A percentile compares a stretch with the other conserved stretches of the same genome.
phyloP scores from a whole-genome alignment of 2,113 vertebrate species.

The Lophochroa leadbeateri region DNA sequence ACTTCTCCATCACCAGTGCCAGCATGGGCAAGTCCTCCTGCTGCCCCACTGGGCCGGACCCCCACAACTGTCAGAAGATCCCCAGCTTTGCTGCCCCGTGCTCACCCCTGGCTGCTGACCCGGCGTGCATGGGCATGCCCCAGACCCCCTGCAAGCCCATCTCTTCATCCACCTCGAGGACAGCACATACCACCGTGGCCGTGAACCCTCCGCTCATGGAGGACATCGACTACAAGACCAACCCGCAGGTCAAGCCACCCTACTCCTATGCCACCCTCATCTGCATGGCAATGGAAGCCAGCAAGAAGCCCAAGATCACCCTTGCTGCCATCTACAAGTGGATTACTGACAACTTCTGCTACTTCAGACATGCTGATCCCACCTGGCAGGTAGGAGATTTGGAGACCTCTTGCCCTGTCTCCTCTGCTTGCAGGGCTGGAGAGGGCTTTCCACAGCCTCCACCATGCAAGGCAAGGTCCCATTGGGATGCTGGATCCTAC shows the following conservation, averaged over 20 bases:
- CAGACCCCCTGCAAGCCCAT: conserved; percentile 90
- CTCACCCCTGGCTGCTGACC: conserved; percentile 89
- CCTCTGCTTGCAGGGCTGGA: background rate
- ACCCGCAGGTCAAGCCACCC: conserved; percentile 87
- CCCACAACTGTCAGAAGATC: conserved; percentile 72
- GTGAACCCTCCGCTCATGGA: conserved; percentile 81
- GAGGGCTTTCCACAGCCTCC: background rate
- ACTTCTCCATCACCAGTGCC: conserved; percentile 87
- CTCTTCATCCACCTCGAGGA: conserved; percentile 81
- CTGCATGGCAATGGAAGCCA: conserved; percentile 96
- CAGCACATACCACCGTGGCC: conserved; percentile 66
- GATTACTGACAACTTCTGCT: conserved; percentile 98
- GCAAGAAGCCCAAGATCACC: conserved; percentile 89
- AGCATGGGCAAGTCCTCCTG: conserved; percentile 70
- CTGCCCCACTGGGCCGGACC: conserved; percentile 69
- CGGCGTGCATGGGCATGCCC: conserved; percentile 85
- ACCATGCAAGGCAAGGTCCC: too few relatives aligned
- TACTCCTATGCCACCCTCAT: conserved; percentile 95
- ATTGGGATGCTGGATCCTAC: background rate
- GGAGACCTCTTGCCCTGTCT: background rate
- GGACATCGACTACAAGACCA: conserved; percentile 90
- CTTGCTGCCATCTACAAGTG: conserved; percentile 95
- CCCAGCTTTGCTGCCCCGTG: conserved; percentile 78
- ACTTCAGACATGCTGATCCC: conserved; percentile 91
- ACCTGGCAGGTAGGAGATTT: conserved; percentile 89